Base-by-base conservation (phyloP, 2,797 vertebrate genomes). In the Microctenopoma lineatum region DNA sequence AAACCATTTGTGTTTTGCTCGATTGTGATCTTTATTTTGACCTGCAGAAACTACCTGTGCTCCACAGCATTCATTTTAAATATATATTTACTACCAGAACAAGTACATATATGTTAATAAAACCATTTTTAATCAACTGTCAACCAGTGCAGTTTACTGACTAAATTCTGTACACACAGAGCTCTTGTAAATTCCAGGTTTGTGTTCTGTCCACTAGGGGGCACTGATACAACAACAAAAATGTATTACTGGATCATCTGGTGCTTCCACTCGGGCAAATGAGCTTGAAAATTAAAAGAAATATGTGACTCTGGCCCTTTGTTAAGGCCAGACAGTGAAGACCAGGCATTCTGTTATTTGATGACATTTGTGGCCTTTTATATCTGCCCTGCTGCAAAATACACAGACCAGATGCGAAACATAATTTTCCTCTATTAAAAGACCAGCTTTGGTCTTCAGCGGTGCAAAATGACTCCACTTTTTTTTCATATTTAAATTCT, bases 201-300 rank as follows among this genome's bases (percentile, higher is more conserved):
- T 11, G 41, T 0, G 2, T 48, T 44, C 63, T 59, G 0, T 36
- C 80, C 92, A 90, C 82, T 61, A 90, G 93, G 91, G 92, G 92
- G 87, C 92, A 92, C 84, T 93, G 87, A 92, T 83, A 87, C 66
- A 75, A 84, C 90, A 88, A 51, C 73, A 12, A 26, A 69, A 12
- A 61, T 67, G 36, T 13, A 45, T 42, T 1, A 41, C 53, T n/a
- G 38, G 21, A 52, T 16, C 21, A 26, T 68, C 39, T 15, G 25
- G 10, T 0, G 38, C 32, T 52, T 46, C 47, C 6, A 6, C 47
- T 25, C 15, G 44, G 34, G 39, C 60, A 72, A 47, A 58, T 54
- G 12, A 77, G 70, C n/a, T 67, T 58, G 25, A 60, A 73, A 44
- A 45, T 63, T 1, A 70, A 55, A 57, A 53, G 25, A 60, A 66